Conservation (phyloP, 2,113 vertebrate genomes). For the Nipponia nippon region DNA sequence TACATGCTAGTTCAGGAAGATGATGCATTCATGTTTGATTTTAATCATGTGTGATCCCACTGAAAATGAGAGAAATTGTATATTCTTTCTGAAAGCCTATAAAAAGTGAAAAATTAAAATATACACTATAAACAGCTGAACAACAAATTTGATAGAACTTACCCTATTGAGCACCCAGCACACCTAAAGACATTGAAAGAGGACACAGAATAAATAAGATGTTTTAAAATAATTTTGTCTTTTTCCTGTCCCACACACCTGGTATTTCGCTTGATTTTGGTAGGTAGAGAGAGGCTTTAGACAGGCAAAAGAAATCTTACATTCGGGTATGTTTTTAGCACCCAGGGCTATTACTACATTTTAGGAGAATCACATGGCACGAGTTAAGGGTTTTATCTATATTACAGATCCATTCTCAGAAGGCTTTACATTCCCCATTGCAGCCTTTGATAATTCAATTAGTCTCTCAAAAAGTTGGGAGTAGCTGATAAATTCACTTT, state of each 20-base stretch:
- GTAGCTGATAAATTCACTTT: constrained; percentile 58
- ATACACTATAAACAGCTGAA: background rate
- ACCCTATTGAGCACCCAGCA: background rate
- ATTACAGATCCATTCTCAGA: constrained; percentile 38
- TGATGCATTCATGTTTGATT: background rate
- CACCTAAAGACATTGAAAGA: background rate
- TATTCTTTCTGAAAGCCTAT: background rate
- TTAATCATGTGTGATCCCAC: background rate
- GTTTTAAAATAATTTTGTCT: background rate
- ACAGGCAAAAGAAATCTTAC: background rate
- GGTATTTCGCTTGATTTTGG: background rate
- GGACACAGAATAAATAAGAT: background rate
- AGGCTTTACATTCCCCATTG: constrained; percentile 16
- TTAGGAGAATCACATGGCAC: background rate
- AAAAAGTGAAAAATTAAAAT: background rate
- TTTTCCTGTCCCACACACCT: background rate
- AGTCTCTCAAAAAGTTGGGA: constrained; percentile 39
- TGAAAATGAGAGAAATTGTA: background rate
- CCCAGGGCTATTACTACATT: background rate
- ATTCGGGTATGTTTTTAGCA: background rate
- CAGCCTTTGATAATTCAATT: constrained; percentile 56
- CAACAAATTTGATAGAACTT: background rate
- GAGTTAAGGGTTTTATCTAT: constrained; percentile 40
- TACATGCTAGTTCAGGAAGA: background rate
- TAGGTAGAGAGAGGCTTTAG: background rate